A percentile compares a stretch with the other conserved stretches of the same genome.
These are phyloP conservation scores for Zosterops pallidus DNA, from an alignment of 2,113 vertebrate species.

Conservation along the genomic window DNA sequence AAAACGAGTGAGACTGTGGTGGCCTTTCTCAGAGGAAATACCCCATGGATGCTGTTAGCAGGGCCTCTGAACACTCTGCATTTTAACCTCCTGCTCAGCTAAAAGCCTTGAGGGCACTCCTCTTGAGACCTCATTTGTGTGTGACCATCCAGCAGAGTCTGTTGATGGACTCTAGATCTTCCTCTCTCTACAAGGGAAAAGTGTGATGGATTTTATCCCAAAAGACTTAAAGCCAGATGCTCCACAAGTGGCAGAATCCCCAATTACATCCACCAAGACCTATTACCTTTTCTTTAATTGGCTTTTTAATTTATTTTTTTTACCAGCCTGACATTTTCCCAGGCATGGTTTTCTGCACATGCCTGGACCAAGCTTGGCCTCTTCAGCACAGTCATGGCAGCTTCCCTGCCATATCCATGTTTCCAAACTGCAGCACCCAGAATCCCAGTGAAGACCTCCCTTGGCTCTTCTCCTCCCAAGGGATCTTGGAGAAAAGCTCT, in stretches of 20 bases:
- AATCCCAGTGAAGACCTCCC: background rate
- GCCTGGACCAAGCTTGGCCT: background rate
- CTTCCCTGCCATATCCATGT: background rate
- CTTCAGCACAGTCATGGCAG: fast-evolving
- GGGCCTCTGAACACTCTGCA: background rate
- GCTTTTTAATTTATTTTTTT: no score
- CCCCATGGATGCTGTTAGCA: background rate
- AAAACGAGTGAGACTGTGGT: background rate
- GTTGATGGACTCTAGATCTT: background rate
- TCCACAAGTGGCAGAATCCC: background rate
- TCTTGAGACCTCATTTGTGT: background rate
- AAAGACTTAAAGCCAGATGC: background rate
- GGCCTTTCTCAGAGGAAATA: background rate
- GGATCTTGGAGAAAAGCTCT: background rate
- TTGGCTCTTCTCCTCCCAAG: background rate
- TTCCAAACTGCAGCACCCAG: background rate
- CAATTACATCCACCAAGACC: background rate
- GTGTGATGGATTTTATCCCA: background rate
- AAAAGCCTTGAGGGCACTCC: background rate
- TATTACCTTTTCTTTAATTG: background rate
- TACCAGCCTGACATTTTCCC: background rate
- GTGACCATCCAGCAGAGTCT: background rate
- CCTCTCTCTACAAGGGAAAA: background rate
- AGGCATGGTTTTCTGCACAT: background rate
- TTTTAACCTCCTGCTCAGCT: background rate